Evolutionary conservation across 2,113 vertebrate species (phyloP).

Genomic region (Lagopus leucura): DNA sequence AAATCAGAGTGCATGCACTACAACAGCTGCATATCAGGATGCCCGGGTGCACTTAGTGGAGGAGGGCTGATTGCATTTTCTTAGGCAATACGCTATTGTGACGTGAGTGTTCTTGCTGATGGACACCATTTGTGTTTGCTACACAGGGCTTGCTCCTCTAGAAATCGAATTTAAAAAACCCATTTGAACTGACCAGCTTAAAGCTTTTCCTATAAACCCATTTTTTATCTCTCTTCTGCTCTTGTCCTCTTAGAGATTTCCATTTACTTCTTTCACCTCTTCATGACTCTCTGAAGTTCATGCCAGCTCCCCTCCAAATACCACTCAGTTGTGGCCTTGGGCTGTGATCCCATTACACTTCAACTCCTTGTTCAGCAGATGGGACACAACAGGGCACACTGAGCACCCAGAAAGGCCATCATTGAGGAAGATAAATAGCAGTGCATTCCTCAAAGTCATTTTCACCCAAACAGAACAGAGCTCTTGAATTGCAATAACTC

Average conservation of each 20-base stretch:
- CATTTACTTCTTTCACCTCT: background rate
- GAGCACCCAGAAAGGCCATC: background rate
- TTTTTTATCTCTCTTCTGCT: background rate
- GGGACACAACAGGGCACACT: background rate
- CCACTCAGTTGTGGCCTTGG: background rate
- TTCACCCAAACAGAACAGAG: constrained; percentile 36
- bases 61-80: background rate
- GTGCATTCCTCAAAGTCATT: constrained; percentile 19
- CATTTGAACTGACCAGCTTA: background rate
- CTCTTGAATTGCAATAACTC: constrained; percentile 21
- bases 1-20: background rate
- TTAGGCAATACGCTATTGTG: background rate
- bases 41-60: background rate
- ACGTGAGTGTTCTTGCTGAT: background rate
- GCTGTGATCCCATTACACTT: background rate
- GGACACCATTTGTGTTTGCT: background rate
- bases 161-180: background rate
- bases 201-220: background rate
- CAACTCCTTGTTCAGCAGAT: background rate
- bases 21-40: background rate
- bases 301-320: background rate
- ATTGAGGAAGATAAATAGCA: background rate
- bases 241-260: background rate
- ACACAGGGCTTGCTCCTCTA: background rate
- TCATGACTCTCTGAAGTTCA: background rate